These are phyloP conservation scores for Listrodromus nycthemerus DNA, from an alignment of 2,888 invertebrate genomes.

Conservation along the genomic window DNA sequence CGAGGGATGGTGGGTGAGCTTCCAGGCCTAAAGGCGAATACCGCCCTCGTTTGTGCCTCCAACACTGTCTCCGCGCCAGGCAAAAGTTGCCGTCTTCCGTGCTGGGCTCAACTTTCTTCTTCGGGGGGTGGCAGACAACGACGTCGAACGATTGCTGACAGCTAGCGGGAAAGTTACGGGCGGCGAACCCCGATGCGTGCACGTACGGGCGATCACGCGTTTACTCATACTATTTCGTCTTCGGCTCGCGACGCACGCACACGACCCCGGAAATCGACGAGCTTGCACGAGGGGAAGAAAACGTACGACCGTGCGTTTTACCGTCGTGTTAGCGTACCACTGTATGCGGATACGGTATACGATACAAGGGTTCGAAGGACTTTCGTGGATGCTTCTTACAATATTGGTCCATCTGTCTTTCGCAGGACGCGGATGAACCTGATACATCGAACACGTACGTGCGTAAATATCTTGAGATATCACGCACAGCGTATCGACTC, in stretches of 20 bases:
- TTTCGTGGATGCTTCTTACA: conserved; percentile 60
- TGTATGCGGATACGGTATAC: conserved; percentile 30
- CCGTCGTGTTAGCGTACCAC: conserved; percentile 24
- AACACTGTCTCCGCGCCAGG: conserved; percentile 34
- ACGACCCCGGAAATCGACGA: conserved; percentile 32
- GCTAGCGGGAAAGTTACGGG: conserved; percentile 16
- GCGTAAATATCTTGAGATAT: conserved; percentile 20
- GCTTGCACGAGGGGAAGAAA: conserved; percentile 17
- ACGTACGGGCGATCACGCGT: conserved; percentile 58
- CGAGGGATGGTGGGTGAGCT: conserved; percentile 32
- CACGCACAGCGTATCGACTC: conserved; percentile 52
- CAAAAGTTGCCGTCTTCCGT: conserved; percentile 65
- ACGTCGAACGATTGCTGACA: conserved; percentile 46
- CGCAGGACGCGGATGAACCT: conserved; percentile 3
- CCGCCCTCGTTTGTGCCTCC: conserved; percentile 27
- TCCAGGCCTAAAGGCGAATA: conserved; percentile 55
- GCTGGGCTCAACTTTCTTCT: conserved; percentile 63
- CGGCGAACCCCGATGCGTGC: conserved; percentile 56
- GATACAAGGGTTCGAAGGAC: conserved; percentile 35
- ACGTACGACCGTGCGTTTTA: conserved; percentile 27
- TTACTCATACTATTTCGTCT: conserved; percentile 35
- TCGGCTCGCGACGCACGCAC: conserved; percentile 3
- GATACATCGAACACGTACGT: conserved; percentile 19
- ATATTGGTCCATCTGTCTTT: conserved; percentile 61
- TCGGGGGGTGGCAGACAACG: conserved; percentile 44